Base-by-base conservation (phyloP, 2,113 vertebrate genomes). In the Blennius ocellaris region DNA sequence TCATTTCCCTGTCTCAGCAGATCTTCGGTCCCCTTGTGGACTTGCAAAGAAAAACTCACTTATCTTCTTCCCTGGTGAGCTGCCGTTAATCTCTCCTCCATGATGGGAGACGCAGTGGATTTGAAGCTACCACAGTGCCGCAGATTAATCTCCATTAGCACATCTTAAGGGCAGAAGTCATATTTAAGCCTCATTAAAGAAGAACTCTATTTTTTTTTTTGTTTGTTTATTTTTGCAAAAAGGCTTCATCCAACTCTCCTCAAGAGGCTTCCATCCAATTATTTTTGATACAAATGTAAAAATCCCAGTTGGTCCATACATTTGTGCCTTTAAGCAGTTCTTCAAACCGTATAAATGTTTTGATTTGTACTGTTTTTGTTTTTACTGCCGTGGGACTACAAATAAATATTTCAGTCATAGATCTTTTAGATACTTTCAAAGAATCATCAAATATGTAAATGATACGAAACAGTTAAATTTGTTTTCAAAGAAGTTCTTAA, bases 71-170 rank as follows among this genome's bases (percentile, higher is more conserved):
- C 81, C 63, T 16, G 30, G 64, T 65, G 82, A 43, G 76, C 73
- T 61, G 47, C 50, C 30, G 67, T 51, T 90, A 91, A 92, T 89
- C 88, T 87, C 66, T 72, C 73, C 62, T 58, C 55, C n/a, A 9
- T 45, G 61, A 55, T 71, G 56, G 63, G 52, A 67, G 53, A 80
- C 56, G 39, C 74, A 62, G 64, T 78, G 81, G 78, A 87, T 87
- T 89, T 84, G 14, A 80, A 55, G 56, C 58, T 54, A 47, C 8
- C 17, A 41, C 63, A 21, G 73, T 8, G 12, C 49, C 59, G 63
- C 64, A 70, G 70, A 89, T 88, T 86, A 88, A 80, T 81, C 63
- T 67, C 84, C 82, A 89, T 89, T 84, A 88, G 77, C 40, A 51
- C 76, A 78, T 86, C 76, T 84, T 82, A 84, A 80, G 55, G 53